Evolutionary conservation across 2,113 vertebrate genomes (phyloP).

Genomic region (Acinonyx jubatus): DNA sequence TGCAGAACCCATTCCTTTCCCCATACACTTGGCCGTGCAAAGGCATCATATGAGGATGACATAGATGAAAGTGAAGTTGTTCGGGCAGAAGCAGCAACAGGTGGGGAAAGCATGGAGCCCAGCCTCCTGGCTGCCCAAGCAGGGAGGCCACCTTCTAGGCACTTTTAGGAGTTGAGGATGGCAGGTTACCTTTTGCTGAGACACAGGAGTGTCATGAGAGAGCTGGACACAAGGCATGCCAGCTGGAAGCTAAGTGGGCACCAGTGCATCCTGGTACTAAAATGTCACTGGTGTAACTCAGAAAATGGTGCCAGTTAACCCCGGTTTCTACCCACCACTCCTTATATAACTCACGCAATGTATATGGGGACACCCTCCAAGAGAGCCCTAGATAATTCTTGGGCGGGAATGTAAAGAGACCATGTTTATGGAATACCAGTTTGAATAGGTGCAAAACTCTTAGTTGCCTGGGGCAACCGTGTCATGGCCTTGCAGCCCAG

Average conservation of each 20-base stretch:
- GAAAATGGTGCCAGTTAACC: background rate
- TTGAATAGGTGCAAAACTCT: background rate
- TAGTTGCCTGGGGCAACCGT: too few species aligned
- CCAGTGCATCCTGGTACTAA: background rate
- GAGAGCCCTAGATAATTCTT: background rate
- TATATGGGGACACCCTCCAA: background rate
- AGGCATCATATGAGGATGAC: background rate
- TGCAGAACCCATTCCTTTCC: background rate
- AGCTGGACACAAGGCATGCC: background rate
- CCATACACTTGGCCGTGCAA: background rate
- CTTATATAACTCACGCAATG: background rate
- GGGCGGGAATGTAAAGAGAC: background rate
- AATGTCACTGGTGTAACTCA: background rate
- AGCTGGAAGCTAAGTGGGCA: background rate
- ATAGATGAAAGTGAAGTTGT: background rate
- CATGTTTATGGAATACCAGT: background rate
- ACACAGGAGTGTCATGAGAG: background rate
- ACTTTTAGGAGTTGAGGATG: background rate
- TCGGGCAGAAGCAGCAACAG: background rate
- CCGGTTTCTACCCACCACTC: background rate
- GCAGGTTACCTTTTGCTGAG: background rate
- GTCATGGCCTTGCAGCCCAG: background rate
- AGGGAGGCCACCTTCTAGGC: too few species aligned
- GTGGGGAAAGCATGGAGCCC: background rate
- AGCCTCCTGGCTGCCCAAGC: background rate